Conservation (phyloP, 2,113 vertebrate genomes). For the Hyperoodon ampullatus region DNA sequence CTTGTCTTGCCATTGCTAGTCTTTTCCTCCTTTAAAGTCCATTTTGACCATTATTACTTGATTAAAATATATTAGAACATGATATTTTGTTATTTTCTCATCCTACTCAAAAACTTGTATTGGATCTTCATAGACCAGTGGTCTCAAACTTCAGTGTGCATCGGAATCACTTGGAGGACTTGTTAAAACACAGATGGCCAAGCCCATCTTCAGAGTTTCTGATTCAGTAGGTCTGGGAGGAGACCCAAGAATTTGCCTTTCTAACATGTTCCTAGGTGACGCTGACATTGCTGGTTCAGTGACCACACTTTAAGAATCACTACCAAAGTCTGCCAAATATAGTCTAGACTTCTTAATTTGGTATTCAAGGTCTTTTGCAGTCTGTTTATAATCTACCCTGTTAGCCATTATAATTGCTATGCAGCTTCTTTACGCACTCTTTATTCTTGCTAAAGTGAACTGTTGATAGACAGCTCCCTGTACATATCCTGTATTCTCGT, state of each 20-base stretch:
- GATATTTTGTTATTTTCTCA: not conserved
- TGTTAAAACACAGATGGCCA: not conserved
- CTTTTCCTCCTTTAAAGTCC: not conserved
- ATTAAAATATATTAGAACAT: not conserved
- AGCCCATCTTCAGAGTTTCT: not conserved
- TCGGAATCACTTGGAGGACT: not conserved
- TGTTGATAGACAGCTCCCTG: not conserved
- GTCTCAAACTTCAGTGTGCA: not conserved
- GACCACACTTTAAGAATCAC: not conserved
- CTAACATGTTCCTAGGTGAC: not conserved
- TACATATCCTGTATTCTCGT: not conserved
- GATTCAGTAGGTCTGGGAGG: not conserved
- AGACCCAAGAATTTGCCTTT: not conserved
- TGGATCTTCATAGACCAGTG: not conserved
- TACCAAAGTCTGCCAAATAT: not conserved
- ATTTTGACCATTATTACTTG: not conserved
- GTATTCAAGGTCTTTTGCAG: not conserved
- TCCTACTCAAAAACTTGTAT: not conserved
- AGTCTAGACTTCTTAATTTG: no score
- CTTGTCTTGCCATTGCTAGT: not conserved
- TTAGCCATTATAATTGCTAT: not conserved
- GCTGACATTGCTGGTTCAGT: not conserved
- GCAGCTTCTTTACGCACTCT: not conserved
- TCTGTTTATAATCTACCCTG: not conserved
- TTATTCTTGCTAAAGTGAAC: not conserved